Conservation (phyloP, 2,113 vertebrate genomes). For the Lucifuga dentata region DNA sequence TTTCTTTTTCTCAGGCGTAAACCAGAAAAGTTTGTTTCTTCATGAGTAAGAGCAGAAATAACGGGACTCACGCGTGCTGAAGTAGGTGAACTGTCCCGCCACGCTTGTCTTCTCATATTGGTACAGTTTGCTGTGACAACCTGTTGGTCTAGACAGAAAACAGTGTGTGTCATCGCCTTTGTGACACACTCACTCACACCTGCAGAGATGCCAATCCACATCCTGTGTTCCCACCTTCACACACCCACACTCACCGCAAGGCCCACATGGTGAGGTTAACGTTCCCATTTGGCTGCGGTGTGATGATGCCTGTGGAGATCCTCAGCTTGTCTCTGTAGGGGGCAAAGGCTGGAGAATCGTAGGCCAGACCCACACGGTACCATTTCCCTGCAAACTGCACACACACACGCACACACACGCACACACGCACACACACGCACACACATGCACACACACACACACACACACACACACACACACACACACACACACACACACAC, state of each 20-base stretch:
- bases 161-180: no score
- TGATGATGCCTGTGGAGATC: conserved; percentile 72
- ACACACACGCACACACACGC: conserved; percentile 12
- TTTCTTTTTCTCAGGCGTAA: no score
- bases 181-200: background rate
- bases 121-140: conserved; percentile 68
- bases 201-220: background rate
- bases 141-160: conserved; percentile 50
- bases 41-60: background rate
- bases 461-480: background rate
- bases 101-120: conserved; percentile 76
- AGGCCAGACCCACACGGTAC: conserved; percentile 82
- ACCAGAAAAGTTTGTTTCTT: no score
- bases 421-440: background rate
- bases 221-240: background rate
- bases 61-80: conserved; percentile 80
- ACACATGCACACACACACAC: conserved; percentile 1
- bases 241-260: conserved; percentile 64
- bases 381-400: conserved; percentile 82
- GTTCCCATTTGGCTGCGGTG: conserved; percentile 66
- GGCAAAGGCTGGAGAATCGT: conserved; percentile 73
- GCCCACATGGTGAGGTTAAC: conserved; percentile 83
- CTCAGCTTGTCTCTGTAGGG: conserved; percentile 71
- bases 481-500: conserved; percentile 5
- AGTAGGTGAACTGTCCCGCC: conserved; percentile 81